phyloP scores from a whole-genome alignment of 2,888 invertebrate species.

The Tiliacea aurago region DNA sequence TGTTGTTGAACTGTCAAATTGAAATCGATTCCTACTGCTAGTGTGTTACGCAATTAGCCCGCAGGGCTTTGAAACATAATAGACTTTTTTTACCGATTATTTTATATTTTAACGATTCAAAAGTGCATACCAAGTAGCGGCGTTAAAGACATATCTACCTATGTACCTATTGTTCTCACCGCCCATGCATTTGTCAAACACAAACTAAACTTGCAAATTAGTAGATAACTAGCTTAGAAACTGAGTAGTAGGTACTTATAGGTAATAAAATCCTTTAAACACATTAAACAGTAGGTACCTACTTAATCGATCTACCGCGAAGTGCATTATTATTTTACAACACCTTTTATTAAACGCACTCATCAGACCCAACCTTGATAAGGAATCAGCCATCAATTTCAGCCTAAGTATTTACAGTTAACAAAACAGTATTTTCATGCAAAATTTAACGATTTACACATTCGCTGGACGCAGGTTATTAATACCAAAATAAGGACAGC shows the following conservation, averaged over 20 bases:
- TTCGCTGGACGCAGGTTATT: conserved; percentile 40
- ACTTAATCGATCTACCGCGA: background rate
- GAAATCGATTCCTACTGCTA: too few relatives aligned
- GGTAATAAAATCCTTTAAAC: background rate
- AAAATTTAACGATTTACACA: conserved; percentile 66
- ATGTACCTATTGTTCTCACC: background rate
- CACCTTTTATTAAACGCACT: conserved; percentile 21
- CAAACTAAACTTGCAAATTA: background rate
- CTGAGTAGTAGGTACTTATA: background rate
- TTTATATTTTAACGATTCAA: too few relatives aligned
- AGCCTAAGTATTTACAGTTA: conserved; percentile 48
- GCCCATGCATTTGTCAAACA: background rate
- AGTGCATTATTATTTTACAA: conserved; percentile 13
- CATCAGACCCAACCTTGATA: conserved; percentile 19
- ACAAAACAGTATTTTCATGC: conserved; percentile 63
- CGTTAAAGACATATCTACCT: background rate
- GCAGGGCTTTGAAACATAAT: background rate
- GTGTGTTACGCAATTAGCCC: too few relatives aligned
- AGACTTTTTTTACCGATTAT: too few relatives aligned
- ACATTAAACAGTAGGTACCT: background rate
- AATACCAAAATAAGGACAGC: conserved; percentile 57
- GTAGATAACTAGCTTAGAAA: background rate
- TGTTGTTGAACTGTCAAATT: too few relatives aligned
- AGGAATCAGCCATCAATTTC: conserved; percentile 28
- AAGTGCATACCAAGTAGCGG: background rate